A percentile compares a stretch with the other conserved stretches of the same genome.
Evolutionary conservation across 2,113 vertebrate species (phyloP).

Genomic region (Sapajus apella): DNA sequence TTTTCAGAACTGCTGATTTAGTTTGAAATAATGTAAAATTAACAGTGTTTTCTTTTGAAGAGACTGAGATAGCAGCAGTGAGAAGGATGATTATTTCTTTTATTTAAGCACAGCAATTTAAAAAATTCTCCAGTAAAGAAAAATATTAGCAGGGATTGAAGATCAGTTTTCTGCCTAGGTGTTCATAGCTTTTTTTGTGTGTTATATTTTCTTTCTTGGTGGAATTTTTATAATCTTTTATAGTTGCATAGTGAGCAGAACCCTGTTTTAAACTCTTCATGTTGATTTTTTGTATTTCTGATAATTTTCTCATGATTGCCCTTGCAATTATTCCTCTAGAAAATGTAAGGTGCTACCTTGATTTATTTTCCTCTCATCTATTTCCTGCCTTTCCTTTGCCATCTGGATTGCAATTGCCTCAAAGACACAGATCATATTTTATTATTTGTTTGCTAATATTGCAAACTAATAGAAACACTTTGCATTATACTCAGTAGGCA

Average conservation of each 20-base stretch:
- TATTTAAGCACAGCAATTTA: not conserved
- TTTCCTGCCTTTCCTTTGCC: not conserved
- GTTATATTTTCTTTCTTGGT: not conserved
- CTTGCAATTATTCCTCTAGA: slow-evolving; percentile 33
- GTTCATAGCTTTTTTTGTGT: not conserved
- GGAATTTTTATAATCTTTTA: not conserved
- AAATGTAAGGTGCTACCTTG: not conserved
- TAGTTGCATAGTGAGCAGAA: not conserved
- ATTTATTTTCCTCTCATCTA: not conserved
- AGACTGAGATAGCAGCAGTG: not conserved
- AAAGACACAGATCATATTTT: not conserved
- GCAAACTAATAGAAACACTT: slow-evolving; percentile 22
- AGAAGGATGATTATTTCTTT: not conserved
- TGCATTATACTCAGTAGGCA: slow-evolving; percentile 30
- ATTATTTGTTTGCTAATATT: not conserved
- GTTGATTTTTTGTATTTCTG: not conserved
- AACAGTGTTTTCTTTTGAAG: not conserved
- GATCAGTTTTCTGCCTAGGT: not conserved
- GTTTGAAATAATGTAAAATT: not conserved
- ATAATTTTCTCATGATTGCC: not conserved
- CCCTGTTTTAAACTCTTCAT: not conserved
- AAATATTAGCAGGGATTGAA: not conserved
- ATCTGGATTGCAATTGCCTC: not conserved
- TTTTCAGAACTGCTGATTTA: slow-evolving; percentile 26
- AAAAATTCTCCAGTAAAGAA: not conserved